Evolutionary conservation across 2,888 invertebrate species (phyloP), one percentile per base, ranked within the genome.

Genomic region (Heliconius erato): DNA sequence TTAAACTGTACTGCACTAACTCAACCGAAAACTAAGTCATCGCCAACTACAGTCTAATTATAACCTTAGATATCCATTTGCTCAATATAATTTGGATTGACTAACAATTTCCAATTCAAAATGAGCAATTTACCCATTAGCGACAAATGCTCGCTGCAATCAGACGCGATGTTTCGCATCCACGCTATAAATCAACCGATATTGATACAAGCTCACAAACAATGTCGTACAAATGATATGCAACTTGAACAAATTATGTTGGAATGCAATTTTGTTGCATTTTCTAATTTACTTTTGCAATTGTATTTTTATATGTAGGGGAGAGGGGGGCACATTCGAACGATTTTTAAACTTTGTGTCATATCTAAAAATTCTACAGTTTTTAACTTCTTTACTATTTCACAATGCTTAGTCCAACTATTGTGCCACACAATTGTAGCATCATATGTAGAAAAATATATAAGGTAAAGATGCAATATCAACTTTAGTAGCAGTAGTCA

Each of bases 71-170:
- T 32, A 2, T 23, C 23, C 32, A 23, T 59, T 63, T 63, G 65
- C 12, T 40, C 40, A 72, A 26, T 19, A 44, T 23, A 3, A 59
- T 72, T 40, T n/a, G 7, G 14, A 69, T 67, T n/a, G 12, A 67
- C 40, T 72, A 72, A 63, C 54, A 68, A 54, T 81, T 78, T 84
- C 77, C 74, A 79, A 74, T 76, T 54, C 76, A 81, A 81, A 86
- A 86, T 87, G 85, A 85, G 84, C 85, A 86, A 85, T 86, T 84
- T 84, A 83, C 84, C 86, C 84, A 87, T 87, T 87, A 87, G 85
- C 85, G 85, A 85, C 87, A 85, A 87, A 86, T 84, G 86, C 84
- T 83, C 80, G 86, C 81, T 86, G 83, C 84, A 86, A 86, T 86
- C 86, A 85, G 83, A 82, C 65, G 74, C 82, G 80, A 74, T 82